Conservation (phyloP, 1,140 invertebrate genomes). For the Pectinophora gossypiella region DNA sequence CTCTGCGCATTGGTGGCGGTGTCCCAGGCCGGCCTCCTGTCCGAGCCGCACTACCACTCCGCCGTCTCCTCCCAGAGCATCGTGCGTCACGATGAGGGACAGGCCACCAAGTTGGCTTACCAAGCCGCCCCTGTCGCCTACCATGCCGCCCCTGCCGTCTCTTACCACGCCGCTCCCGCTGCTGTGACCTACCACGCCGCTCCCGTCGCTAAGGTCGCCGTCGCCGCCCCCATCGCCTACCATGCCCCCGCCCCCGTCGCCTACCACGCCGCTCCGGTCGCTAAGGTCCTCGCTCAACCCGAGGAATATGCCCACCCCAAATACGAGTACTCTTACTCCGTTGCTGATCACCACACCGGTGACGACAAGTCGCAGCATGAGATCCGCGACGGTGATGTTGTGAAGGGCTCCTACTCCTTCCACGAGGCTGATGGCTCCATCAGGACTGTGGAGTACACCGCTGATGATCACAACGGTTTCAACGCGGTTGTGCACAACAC, state of each 20-base stretch:
- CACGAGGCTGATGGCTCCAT: conserved; percentile 80
- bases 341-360: conserved; percentile 69
- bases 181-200: conserved; percentile 9
- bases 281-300: conserved; percentile 35
- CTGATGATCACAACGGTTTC: conserved; percentile 75
- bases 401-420: conserved; percentile 79
- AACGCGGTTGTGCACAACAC: conserved; percentile 72
- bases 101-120: conserved; percentile 13
- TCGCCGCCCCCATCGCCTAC: no score
- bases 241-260: no score
- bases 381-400: conserved; percentile 78
- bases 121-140: conserved; percentile 24
- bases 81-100: conserved; percentile 23
- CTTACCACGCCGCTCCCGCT: conserved; percentile 28
- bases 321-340: conserved; percentile 72
- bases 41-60: conserved; percentile 37
- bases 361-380: conserved; percentile 75
- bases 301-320: no score
- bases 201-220: conserved; percentile 10
- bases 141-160: conserved; percentile 22
- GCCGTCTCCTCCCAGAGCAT: conserved; percentile 54
- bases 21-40: conserved; percentile 24
- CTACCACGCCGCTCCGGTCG: conserved; percentile 4
- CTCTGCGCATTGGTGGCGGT: conserved; percentile 20
- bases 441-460: conserved; percentile 80